A percentile compares a stretch with the other conserved stretches of the same genome.
phyloP scores from a whole-genome alignment of 2,888 invertebrate species.

The Stenolophus ochropezus region DNA sequence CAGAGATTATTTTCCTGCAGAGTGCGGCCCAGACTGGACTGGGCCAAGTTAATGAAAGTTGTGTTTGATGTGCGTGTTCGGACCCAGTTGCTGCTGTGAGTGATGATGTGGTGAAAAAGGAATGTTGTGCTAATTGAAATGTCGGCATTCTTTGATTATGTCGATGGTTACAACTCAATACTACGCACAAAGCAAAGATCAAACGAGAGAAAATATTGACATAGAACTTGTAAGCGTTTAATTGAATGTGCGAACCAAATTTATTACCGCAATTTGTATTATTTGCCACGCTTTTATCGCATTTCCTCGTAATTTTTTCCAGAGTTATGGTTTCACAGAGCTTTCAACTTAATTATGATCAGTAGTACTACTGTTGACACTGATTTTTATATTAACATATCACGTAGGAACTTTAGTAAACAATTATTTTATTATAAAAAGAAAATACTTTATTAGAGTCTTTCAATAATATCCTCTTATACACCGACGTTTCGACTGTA shows the following conservation, averaged over 20 bases:
- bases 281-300: background rate
- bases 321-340: too few species aligned
- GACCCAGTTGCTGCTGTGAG: background rate
- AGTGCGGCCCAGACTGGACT: background rate
- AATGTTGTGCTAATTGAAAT: slow-evolving; percentile 25
- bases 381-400: too few species aligned
- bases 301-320: background rate
- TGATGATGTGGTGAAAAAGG: slow-evolving; percentile 31
- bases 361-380: too few species aligned
- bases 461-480: too few species aligned
- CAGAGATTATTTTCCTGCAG: slow-evolving; percentile 1
- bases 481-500: too few species aligned
- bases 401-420: too few species aligned
- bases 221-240: background rate
- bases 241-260: background rate
- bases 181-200: background rate
- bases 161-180: slow-evolving; percentile 9
- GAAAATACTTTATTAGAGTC: too few species aligned
- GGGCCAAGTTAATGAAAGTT: slow-evolving; percentile 31
- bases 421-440: too few species aligned
- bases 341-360: too few species aligned
- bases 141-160: slow-evolving; percentile 25
- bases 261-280: background rate
- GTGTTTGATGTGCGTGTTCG: slow-evolving; percentile 17
- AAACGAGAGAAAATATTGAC: slow-evolving; percentile 3